Conservation (phyloP, 2,113 vertebrate genomes). For the Sinocyclocheilus maitianheensis region DNA sequence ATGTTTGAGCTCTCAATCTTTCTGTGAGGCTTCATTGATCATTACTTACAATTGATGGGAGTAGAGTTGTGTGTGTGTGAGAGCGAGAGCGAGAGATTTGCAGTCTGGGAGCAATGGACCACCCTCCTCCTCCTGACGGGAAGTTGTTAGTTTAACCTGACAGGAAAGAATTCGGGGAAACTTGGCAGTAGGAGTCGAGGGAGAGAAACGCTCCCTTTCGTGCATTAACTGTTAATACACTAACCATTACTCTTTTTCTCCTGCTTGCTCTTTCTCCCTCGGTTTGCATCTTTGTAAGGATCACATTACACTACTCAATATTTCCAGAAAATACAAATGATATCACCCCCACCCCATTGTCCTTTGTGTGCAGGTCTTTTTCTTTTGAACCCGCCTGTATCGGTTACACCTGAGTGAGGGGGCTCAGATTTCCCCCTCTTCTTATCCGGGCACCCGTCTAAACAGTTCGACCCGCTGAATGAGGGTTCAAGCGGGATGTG, state of each 20-base stretch:
- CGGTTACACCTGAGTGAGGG: slow-evolving; percentile 75
- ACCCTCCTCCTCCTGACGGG: slow-evolving; percentile 79
- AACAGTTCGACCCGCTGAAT: slow-evolving; percentile 49
- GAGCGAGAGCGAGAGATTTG: slow-evolving; percentile 56
- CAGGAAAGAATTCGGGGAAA: slow-evolving; percentile 80
- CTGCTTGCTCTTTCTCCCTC: not conserved
- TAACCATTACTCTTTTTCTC: slow-evolving; percentile 57
- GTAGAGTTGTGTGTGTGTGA: slow-evolving; percentile 22
- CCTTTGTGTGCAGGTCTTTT: slow-evolving; percentile 64
- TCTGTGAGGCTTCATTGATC: slow-evolving; percentile 68
- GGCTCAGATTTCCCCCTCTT: slow-evolving; percentile 65
- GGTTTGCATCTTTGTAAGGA: slow-evolving; percentile 17
- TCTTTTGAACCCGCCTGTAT: slow-evolving; percentile 72
- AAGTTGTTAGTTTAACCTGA: slow-evolving; percentile 91
- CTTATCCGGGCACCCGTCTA: slow-evolving; percentile 75
- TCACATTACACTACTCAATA: slow-evolving; percentile 11
- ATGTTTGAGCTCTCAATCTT: slow-evolving; percentile 44
- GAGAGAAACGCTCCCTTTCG: slow-evolving; percentile 63
- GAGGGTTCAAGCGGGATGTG: slow-evolving; percentile 17
- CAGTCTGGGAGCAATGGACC: slow-evolving; percentile 69
- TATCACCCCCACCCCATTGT: slow-evolving; percentile 8
- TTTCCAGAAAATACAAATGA: slow-evolving; percentile 27
- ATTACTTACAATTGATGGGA: slow-evolving; percentile 56
- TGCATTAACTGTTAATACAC: slow-evolving; percentile 75
- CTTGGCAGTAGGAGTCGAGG: slow-evolving; percentile 74